phyloP scores from a whole-genome alignment of 1,140 invertebrate species.

The Popillia japonica region DNA sequence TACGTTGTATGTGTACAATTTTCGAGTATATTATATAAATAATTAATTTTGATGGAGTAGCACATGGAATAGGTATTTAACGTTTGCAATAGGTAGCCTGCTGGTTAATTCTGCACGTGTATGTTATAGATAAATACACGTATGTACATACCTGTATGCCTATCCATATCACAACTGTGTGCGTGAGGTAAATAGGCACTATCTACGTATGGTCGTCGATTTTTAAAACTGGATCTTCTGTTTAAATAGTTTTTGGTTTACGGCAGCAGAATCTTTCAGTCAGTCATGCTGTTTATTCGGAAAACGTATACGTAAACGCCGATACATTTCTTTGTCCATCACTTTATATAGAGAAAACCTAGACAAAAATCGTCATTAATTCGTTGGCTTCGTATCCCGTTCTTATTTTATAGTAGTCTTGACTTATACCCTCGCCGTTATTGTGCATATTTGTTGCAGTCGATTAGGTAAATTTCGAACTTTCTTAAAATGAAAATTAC shows the following conservation, averaged over 20 bases:
- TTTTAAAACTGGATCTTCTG: conserved; percentile 24
- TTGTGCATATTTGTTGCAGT: not conserved
- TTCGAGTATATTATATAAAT: too few species aligned
- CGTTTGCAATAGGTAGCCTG: too few species aligned
- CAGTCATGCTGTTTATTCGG: conserved; percentile 25
- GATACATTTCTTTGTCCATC: conserved; percentile 23
- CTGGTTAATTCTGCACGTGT: too few species aligned
- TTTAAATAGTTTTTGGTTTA: conserved; percentile 36
- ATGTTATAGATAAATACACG: not conserved
- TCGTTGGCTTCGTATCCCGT: conserved; percentile 24
- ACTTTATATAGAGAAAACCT: conserved; percentile 37
- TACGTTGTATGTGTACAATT: too few species aligned
- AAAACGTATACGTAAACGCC: conserved; percentile 27
- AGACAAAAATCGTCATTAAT: conserved; percentile 37
- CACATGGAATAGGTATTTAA: too few species aligned
- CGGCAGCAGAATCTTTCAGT: conserved; percentile 34
- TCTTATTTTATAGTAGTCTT: not conserved
- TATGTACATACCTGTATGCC: not conserved
- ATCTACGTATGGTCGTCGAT: not conserved
- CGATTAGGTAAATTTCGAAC: not conserved
- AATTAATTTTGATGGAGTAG: too few species aligned
- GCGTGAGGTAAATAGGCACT: conserved; percentile 4
- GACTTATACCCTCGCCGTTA: not conserved
- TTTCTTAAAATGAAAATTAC: conserved; percentile 36
- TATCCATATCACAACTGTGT: not conserved